Percentiles rank a stretch among this genome's conserved stretches.
Conservation (phyloP, 2,888 invertebrate genomes). For the Cremastobaeus sp. region DNA sequence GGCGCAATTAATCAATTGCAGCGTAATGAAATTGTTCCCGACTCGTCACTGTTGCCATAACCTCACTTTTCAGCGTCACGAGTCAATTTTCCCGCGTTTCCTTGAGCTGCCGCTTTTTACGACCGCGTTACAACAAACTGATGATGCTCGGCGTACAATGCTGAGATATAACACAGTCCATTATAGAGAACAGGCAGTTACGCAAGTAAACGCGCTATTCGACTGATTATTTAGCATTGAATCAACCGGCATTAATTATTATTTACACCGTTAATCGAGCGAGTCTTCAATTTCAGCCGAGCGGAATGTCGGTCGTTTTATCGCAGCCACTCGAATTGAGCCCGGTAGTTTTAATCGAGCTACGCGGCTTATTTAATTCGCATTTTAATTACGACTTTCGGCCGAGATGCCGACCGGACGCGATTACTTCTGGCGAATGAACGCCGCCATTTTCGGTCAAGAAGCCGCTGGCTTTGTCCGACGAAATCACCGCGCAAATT, state of each 20-base stretch:
- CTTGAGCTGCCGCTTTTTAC: no score
- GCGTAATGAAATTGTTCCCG: no score
- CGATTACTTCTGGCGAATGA: constrained; percentile 31
- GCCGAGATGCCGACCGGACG: constrained; percentile 21
- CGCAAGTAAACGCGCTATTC: constrained; percentile 31
- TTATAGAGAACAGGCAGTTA: constrained; percentile 11
- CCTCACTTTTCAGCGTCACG: no score
- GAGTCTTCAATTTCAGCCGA: constrained; percentile 38
- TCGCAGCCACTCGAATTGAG: constrained; percentile 26
- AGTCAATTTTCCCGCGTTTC: no score
- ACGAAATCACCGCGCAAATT: no score
- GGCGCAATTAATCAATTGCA: no score
- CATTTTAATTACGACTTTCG: constrained; percentile 48
- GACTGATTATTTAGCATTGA: constrained; percentile 20
- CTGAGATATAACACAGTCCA: no score
- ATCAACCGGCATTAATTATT: constrained; percentile 46
- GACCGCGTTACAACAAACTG: no score
- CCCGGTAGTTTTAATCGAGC: constrained; percentile 35
- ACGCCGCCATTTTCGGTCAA: no score
- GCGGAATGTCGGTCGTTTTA: constrained; percentile 29
- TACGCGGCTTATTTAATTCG: constrained; percentile 45
- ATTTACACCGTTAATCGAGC: constrained; percentile 49
- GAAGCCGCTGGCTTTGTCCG: no score
- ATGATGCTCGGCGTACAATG: no score
- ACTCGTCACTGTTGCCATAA: no score